Evolutionary conservation across 2,113 vertebrate genomes (phyloP).

Genomic region (Nannobrachium achirus): DNA sequence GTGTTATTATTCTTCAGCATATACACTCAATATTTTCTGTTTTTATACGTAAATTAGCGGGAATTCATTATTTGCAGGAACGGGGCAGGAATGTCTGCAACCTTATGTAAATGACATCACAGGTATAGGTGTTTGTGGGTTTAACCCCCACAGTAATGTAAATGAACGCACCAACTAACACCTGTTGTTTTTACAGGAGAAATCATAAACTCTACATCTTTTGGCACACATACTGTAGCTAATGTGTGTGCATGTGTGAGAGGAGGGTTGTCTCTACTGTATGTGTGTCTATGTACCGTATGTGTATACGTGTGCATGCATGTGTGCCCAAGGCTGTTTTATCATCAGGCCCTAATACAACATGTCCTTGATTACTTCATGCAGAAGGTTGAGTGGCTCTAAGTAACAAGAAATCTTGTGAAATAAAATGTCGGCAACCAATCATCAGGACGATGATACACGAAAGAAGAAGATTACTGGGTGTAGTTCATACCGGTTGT

Average conservation of each 20-base stretch:
- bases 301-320: slow-evolving; percentile 7
- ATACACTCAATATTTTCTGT: slow-evolving; percentile 5
- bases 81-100: not conserved
- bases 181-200: slow-evolving; percentile 54
- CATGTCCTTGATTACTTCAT: no score
- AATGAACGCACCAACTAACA: slow-evolving; percentile 34
- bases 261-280: not conserved
- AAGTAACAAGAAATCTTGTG: no score
- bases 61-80: no score
- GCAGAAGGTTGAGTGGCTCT: no score
- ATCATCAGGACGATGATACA: no score
- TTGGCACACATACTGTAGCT: no score
- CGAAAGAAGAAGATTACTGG: no score
- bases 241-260: not conserved
- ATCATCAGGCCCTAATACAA: no score
- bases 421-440: no score
- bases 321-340: no score
- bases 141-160: slow-evolving; percentile 16
- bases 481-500: no score
- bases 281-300: not conserved
- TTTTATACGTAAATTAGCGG: not conserved
- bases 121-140: not conserved
- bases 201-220: slow-evolving; percentile 33
- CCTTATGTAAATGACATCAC: slow-evolving; percentile 10
- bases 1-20: slow-evolving; percentile 20